Conservation (phyloP, 2,113 vertebrate species). For the Galbula dea region DNA sequence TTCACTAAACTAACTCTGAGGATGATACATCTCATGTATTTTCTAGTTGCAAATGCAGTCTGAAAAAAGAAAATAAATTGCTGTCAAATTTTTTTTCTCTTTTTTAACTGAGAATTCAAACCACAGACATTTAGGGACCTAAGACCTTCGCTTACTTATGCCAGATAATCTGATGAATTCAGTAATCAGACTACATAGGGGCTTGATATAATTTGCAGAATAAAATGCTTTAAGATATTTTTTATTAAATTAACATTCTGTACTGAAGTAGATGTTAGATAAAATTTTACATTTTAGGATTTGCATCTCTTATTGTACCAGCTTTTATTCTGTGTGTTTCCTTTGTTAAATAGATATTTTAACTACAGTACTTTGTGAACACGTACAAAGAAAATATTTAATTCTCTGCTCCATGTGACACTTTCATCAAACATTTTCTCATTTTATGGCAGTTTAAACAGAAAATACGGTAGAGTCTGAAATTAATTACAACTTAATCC, state of each 20-base stretch:
- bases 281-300: background rate
- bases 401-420: background rate
- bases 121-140: background rate
- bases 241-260: background rate
- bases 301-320: background rate
- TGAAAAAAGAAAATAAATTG: background rate
- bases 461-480: background rate
- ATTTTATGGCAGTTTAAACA: background rate
- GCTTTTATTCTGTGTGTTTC: background rate
- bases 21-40: background rate
- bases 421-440: background rate
- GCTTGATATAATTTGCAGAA: background rate
- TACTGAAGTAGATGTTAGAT: background rate
- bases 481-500: background rate
- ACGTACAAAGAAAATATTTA: background rate
- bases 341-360: background rate
- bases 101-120: background rate
- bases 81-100: background rate
- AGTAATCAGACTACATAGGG: background rate
- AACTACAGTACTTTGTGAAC: background rate
- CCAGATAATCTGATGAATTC: background rate
- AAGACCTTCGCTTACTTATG: background rate
- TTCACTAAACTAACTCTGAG: background rate
- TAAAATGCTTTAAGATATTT: background rate
- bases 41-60: background rate